Evolutionary conservation across 2,888 invertebrate genomes (phyloP), one percentile per base, ranked within the genome.

Genomic region (Philereme vetulata): DNA sequence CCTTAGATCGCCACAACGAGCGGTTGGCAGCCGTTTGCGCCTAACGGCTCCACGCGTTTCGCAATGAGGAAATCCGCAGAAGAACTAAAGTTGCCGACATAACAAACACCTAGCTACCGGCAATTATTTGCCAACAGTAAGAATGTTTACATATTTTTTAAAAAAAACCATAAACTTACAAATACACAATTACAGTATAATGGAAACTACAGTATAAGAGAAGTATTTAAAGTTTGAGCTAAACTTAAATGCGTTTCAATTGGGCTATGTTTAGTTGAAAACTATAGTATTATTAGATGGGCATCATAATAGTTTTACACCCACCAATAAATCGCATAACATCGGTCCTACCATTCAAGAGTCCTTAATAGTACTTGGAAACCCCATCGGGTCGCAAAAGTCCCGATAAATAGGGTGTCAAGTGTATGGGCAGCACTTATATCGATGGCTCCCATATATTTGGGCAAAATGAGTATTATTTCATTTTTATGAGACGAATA

Each of bases 361-460:
- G 46, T 11, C n/a, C 46, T 46, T n/a, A 38, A 38, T 5, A 38
- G 38, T 38, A 38, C 38, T 38, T 38, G 6, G 5, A 38, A 38
- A 38, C 34, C 40, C 50, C 33, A 32, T 40, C n/a, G 8, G 21
- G 11, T 8, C 47, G n/a, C 33, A n/a, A 50, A 40, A 53, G 11
- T 8, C 47, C 21, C 33, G 21, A 50, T 45, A 53, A 54, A 54
- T 54, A 51, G 6, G 60, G 55, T 55, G 51, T 60, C 55, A 56
- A 67, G 66, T 64, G 62, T 62, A 55, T 53, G 60, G 61, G 32
- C 52, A 49, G 52, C 57, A 65, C 66, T 70, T 67, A 63, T 65
- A 51, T 61, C 57, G 46, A 61, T 44, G 46, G 10, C 9, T 8
- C 49, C 45, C 52, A 49, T 59, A 46, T 48, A 38, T 51, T 56